These are phyloP conservation scores for Syngnathus acus DNA, from an alignment of 2,797 vertebrate species.

Conservation along the genomic window DNA sequence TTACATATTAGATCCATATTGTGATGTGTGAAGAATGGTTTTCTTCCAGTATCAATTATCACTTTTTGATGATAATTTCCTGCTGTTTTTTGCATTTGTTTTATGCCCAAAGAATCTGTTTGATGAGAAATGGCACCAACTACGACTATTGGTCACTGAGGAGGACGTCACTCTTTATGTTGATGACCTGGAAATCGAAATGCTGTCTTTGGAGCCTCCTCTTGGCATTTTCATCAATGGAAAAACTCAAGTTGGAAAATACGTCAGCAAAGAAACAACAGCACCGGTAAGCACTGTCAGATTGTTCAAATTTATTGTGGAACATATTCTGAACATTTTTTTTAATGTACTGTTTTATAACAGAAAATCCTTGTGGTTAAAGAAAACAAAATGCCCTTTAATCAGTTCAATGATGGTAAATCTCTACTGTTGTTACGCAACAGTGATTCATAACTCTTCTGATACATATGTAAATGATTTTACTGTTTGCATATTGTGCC, in stretches of 20 bases:
- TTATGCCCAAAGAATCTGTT: conserved; percentile 71
- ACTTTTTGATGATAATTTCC: neutral
- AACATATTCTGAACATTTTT: neutral
- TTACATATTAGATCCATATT: neutral
- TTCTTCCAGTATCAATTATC: neutral
- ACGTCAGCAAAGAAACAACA: conserved; percentile 87
- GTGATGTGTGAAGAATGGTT: neutral
- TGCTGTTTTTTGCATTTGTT: conserved; percentile 6
- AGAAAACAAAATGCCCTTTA: neutral
- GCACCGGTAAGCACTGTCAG: conserved; percentile 77
- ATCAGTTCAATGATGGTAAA: neutral
- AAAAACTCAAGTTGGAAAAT: conserved; percentile 94
- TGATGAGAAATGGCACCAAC: conserved; percentile 94
- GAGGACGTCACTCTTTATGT: conserved; percentile 85
- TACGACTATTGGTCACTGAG: conserved; percentile 90
- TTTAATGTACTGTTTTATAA: neutral
- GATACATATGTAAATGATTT: conserved; percentile 24
- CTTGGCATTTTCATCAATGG: conserved; percentile 93
- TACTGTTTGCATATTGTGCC: conserved; percentile 8
- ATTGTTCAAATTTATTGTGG: neutral
- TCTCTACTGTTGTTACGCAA: neutral
- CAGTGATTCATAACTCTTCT: conserved; percentile 1
- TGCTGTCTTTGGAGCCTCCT: conserved; percentile 75
- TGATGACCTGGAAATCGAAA: conserved; percentile 85
- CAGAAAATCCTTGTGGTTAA: neutral